Conservation (phyloP, 2,113 vertebrate genomes). For the Entomyzon cyanotis region DNA sequence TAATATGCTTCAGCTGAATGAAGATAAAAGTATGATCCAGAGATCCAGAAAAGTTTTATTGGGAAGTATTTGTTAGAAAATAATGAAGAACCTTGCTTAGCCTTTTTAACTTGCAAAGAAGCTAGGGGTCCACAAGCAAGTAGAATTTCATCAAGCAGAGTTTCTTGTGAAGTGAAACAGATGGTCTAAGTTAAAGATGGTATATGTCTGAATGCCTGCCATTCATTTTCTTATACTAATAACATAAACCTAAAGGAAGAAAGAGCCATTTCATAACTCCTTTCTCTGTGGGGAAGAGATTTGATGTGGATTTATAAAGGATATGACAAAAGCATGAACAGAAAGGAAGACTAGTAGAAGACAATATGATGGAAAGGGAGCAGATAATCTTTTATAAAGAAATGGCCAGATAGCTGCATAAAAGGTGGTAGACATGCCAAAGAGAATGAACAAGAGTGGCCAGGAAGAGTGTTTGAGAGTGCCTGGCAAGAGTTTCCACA, state of each 20-base stretch:
- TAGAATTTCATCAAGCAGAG: background rate
- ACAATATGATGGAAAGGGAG: background rate
- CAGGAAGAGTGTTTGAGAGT: background rate
- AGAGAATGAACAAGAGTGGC: background rate
- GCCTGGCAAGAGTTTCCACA: background rate
- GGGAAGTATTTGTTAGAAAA: background rate
- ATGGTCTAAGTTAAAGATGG: background rate
- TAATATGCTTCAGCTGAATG: background rate
- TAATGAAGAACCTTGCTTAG: background rate
- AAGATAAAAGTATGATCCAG: background rate
- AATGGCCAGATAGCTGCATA: fast-evolving
- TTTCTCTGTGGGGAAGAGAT: background rate
- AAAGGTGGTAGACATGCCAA: background rate
- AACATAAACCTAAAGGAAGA: background rate
- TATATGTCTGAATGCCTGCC: background rate
- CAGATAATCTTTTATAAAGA: background rate
- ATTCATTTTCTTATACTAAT: background rate
- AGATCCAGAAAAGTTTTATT: background rate
- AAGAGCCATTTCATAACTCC: background rate
- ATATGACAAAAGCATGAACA: background rate
- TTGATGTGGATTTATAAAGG: background rate
- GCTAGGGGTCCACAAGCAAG: background rate
- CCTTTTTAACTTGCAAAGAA: background rate
- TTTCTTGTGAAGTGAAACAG: background rate
- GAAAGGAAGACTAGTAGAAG: background rate